Evolutionary conservation across 2,113 vertebrate species (phyloP).

Genomic region (Hydropotes inermis): DNA sequence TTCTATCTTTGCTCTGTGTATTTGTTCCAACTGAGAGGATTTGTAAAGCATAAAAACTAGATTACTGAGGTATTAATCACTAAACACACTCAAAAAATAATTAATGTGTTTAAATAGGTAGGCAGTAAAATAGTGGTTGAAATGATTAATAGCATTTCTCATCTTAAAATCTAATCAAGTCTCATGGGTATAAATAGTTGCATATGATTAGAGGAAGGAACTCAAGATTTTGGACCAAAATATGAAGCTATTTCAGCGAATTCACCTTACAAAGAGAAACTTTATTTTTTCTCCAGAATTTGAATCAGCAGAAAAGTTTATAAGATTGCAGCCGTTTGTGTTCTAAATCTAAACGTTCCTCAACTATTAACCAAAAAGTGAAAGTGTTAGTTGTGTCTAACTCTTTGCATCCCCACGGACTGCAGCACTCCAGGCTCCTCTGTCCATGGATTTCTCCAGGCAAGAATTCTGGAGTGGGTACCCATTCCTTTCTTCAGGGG

Average conservation of each 20-base stretch:
- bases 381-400: not conserved
- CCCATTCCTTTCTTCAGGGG: not conserved
- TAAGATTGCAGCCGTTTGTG: not conserved
- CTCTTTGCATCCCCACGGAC: not conserved
- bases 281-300: not conserved
- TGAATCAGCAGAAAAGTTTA: not conserved
- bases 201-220: not conserved
- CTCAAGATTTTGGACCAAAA: not conserved
- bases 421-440: not conserved
- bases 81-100: not conserved
- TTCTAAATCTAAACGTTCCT: not conserved
- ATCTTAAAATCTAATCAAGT: not conserved
- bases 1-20: not conserved
- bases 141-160: not conserved
- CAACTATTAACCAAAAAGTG: not conserved
- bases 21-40: constrained; percentile 8
- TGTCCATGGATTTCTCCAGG: not conserved
- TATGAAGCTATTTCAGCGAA: not conserved
- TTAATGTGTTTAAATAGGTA: not conserved
- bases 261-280: not conserved
- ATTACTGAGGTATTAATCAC: not conserved
- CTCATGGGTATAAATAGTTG: not conserved
- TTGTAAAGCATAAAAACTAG: not conserved
- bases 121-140: constrained; percentile 12
- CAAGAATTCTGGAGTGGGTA: not conserved